Evolutionary conservation across 2,888 invertebrate species (phyloP), one percentile per base, ranked within the genome.

Genomic region (Ptychoptera albimana): DNA sequence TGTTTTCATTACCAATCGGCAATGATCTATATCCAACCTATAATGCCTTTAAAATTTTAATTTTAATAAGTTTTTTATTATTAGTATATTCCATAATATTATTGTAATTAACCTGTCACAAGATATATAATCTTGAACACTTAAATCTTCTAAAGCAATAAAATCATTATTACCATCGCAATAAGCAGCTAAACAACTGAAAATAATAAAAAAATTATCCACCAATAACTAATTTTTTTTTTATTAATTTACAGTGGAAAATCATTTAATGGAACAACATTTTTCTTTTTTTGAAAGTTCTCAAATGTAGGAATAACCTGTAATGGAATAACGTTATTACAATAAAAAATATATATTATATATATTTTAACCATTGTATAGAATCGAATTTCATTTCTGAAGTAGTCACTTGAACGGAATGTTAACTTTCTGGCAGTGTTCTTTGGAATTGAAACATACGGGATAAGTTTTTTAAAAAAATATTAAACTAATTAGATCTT

Each of bases 301-400:
- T 61, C 60, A 39, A 60, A 54, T 2, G 57, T 57, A 2, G 63
- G 62, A 2, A 65, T 46, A 8, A 42, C 23, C 23, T 23, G 23
- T 5, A 23, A 23, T 8, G 7, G 23, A 23, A 7, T 23, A 5
- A 23, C 4, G 3, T 23, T 23, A 23, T 23, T 23, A 5, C 4
- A 23, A 23, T 5, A 23, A 23, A 23, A 23, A 23, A 23, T 23
- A 23, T 7, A 7, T 23, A 23, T 23, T 23, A 3, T 23, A 23
- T 5, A 23, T 5, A 23, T 23, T 23, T 6, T 6, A 5, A 64
- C 53, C 40, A 59, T 59, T 0, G 52, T 62, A 57, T 82, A 83
- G 57, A 82, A 82, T 43, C 64, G 62, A 1, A 78, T 76, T 61
- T 83, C 82, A 55, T 82, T 82, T 48, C 66, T 64, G 54, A 82